These are phyloP conservation scores for Meles meles DNA, from an alignment of 2,113 vertebrate species.

Conservation along the genomic window DNA sequence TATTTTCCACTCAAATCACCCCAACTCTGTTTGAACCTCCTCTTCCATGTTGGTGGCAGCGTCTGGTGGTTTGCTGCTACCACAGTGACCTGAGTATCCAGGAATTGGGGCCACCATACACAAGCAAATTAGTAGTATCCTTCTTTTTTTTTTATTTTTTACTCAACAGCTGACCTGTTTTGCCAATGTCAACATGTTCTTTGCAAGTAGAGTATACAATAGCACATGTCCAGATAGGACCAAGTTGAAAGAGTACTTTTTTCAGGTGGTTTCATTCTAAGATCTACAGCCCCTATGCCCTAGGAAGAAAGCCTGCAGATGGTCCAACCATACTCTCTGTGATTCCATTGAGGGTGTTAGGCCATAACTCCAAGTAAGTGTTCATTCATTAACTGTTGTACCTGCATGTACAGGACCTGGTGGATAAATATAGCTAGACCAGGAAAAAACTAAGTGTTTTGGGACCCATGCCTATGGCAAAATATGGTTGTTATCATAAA, in stretches of 20 bases:
- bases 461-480: not conserved
- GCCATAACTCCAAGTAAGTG: not conserved
- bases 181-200: not conserved
- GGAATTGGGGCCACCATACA: too few relatives aligned
- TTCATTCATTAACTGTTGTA: not conserved
- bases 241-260: not conserved
- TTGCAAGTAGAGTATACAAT: not conserved
- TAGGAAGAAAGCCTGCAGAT: not conserved
- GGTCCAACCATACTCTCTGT: not conserved
- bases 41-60: not conserved
- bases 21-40: not conserved
- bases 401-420: not conserved
- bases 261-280: not conserved
- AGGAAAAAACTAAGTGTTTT: not conserved
- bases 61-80: accelerated
- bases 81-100: too few relatives aligned
- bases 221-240: not conserved
- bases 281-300: not conserved
- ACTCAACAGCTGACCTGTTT: not conserved
- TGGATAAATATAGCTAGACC: not conserved
- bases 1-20: not conserved
- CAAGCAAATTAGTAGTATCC: accelerated
- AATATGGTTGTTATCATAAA: not conserved
- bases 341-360: not conserved
- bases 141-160: not conserved